Base-by-base conservation (phyloP, 2,888 invertebrate species). In the Acleris holmiana region DNA sequence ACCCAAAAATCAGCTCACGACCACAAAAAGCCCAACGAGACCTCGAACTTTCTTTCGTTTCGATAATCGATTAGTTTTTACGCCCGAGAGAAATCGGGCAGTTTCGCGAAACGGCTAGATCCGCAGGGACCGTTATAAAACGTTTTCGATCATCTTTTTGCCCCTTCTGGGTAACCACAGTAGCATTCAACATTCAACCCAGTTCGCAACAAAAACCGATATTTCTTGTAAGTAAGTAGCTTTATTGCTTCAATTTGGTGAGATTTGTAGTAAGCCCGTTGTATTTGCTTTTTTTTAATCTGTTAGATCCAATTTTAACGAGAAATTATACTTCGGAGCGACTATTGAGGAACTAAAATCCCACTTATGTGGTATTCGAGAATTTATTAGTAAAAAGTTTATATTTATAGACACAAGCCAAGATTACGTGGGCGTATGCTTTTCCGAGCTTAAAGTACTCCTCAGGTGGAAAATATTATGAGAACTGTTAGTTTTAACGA, bases 131-230 rank as follows among this genome's bases (percentile, higher is more conserved):
- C 65, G 65, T 65, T 65, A 65, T 60, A 35, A 59, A 60, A 60
- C 55, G 60, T 55, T 60, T 60, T 55, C 50, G 59, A 65, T 64
- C 53, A 59, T 35, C 59, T 65, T 55, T 65, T 60, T 60, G 54
- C 54, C 53, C 44, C 23, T 19, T 8, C 19, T 65, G 44, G 49
- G 29, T 49, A 60, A 65, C 65, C 60, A 49, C 63, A 51, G 51
- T 18, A 23, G 63, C 46, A 57, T 51, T 63, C 17, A 57, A 35
- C 46, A 57, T 51, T 63, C 17, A 57, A 35, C n/a, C 7, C 18
- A 29, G 50, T 35, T 29, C 17, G 50, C 2, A 46, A 19, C 55
- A 65, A 59, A 60, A 65, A 65, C 49, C 19, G 35, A 44, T n/a
- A 19, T 59, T 59, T 55, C 19, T 48, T 53, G 40, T 48, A 40